Percentiles rank a stretch among this genome's conserved stretches.
Conservation (phyloP, 2,888 invertebrate genomes). For the Drosophila fulvimacula region DNA sequence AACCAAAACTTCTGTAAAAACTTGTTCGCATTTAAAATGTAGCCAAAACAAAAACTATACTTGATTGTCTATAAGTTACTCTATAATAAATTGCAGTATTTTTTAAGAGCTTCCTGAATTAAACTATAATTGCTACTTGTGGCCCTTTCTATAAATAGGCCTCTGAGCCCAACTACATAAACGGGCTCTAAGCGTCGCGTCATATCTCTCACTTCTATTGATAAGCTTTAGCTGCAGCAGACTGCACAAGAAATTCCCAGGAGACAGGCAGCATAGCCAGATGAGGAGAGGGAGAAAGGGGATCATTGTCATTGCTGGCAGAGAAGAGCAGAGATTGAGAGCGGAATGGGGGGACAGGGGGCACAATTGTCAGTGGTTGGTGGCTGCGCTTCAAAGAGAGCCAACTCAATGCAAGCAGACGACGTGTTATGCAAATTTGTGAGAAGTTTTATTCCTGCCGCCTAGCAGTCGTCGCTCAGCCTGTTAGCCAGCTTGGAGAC, state of each 20-base stretch:
- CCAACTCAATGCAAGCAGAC: conserved; percentile 28
- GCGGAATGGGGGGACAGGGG: too few species aligned
- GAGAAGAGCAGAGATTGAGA: neutral
- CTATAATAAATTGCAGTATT: neutral
- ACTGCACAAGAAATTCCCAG: conserved; percentile 7
- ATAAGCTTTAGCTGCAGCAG: conserved; percentile 18
- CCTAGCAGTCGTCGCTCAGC: neutral
- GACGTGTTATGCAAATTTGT: conserved; percentile 68
- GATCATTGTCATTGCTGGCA: neutral
- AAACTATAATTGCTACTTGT: neutral
- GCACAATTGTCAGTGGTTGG: conserved; percentile 44
- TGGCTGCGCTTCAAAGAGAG: conserved; percentile 29
- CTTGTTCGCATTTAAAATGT: conserved; percentile 24
- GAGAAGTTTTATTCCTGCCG: conserved; percentile 32
- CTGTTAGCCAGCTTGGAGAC: conserved; percentile 19
- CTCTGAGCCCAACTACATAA: neutral
- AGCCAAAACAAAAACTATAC: neutral
- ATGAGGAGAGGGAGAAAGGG: neutral
- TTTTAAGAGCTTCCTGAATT: neutral
- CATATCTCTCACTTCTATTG: conserved; percentile 20
- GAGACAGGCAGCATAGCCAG: conserved; percentile 9
- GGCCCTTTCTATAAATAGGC: conserved; percentile 1
- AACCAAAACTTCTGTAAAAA: conserved; percentile 34
- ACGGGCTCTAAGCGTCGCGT: neutral
- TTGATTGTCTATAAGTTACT: conserved; percentile 5